phyloP scores from a whole-genome alignment of 2,113 vertebrate genomes.

The Macrotis lagotis region DNA sequence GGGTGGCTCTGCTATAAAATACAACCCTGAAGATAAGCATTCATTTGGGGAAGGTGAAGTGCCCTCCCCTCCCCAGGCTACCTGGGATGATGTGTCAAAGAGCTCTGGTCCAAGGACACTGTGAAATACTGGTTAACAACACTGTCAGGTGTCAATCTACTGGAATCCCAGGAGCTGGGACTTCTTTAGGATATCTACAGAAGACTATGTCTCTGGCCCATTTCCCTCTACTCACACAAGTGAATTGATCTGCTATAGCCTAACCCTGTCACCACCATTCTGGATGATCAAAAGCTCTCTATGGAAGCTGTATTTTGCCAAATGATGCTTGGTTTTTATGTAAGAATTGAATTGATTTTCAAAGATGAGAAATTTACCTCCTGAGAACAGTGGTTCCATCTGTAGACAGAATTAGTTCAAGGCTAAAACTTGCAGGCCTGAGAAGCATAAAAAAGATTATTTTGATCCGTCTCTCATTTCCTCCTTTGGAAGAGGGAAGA shows the following conservation, averaged over 20 bases:
- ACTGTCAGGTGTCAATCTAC: not conserved
- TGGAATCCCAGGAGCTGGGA: not conserved
- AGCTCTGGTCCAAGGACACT: conserved; percentile 71
- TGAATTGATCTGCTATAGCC: not conserved
- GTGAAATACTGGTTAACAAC: not conserved
- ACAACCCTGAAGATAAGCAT: conserved; percentile 21
- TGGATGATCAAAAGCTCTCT: not conserved
- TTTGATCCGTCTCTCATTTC: not conserved
- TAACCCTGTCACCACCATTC: not conserved
- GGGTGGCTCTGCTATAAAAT: conserved; percentile 72
- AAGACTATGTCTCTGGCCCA: conserved; percentile 23
- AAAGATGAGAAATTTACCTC: not conserved
- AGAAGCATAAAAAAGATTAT: not conserved
- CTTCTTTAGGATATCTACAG: not conserved
- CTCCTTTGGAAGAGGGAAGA: not conserved
- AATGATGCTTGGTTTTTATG: not conserved
- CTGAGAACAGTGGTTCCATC: conserved; percentile 6
- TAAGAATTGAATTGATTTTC: conserved; percentile 29
- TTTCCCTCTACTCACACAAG: conserved; percentile 24
- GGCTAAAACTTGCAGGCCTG: not conserved
- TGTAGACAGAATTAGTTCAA: not conserved
- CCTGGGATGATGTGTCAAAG: conserved; percentile 52
- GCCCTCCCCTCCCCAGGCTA: not conserved
- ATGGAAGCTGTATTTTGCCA: conserved; percentile 7
- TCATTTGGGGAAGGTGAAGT: not conserved